Conservation (phyloP, 2,888 invertebrate species). For the Lasioglossum oenotherae region DNA sequence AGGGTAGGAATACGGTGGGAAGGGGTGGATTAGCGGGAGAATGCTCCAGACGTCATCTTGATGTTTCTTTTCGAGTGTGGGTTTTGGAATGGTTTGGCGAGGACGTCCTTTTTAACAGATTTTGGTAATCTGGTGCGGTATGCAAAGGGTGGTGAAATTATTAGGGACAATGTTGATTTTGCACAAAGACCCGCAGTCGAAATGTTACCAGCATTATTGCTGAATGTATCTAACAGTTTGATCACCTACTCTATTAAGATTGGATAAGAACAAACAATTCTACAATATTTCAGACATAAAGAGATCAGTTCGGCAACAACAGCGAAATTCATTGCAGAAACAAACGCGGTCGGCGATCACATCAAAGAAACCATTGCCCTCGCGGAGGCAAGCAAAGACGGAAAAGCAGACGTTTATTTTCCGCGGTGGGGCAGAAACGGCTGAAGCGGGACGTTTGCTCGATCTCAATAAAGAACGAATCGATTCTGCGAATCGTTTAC, state of each 20-base stretch:
- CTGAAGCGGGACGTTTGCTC: neutral
- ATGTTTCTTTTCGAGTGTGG: neutral
- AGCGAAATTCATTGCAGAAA: neutral
- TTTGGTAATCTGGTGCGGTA: neutral
- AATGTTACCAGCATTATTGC: too few relatives aligned
- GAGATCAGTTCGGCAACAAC: neutral
- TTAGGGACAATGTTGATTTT: neutral
- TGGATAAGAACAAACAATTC: too few relatives aligned
- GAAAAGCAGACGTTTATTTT: neutral
- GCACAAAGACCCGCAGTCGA: neutral
- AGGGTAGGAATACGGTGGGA: neutral
- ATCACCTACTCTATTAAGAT: too few relatives aligned
- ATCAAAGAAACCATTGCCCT: neutral
- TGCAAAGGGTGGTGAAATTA: neutral
- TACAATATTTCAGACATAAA: neutral
- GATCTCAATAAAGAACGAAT: conserved; percentile 7
- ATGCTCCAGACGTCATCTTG: conserved; percentile 13
- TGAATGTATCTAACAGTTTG: too few relatives aligned
- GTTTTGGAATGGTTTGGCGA: neutral
- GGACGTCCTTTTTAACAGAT: neutral
- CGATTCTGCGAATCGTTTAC: neutral
- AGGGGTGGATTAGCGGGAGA: conserved; percentile 23
- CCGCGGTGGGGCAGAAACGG: neutral
- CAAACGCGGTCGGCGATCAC: neutral
- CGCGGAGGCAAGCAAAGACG: neutral